Conservation (phyloP, 2,113 vertebrate species). For the Cyanoramphus novaezelandiae region DNA sequence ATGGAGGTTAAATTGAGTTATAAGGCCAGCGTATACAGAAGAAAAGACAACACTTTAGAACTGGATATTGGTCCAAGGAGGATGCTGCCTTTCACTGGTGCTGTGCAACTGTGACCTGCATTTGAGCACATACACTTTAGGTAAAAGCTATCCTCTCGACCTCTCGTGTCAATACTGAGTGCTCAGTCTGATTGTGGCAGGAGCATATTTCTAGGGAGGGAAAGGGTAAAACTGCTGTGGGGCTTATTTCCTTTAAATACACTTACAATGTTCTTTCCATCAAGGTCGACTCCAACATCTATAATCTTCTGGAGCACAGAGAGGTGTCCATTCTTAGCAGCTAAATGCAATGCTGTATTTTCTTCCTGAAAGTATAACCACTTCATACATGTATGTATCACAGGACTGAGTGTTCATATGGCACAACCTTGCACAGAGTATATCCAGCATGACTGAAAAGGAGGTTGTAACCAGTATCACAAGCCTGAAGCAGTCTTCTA, state of each 20-base stretch:
- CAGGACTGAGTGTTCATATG: background rate
- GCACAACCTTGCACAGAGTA: background rate
- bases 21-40: slow-evolving; percentile 11
- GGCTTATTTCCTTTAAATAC: background rate
- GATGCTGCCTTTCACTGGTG: background rate
- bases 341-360: slow-evolving; percentile 85
- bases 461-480: background rate
- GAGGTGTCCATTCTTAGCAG: slow-evolving; percentile 78
- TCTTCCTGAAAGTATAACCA: slow-evolving; percentile 75
- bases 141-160: slow-evolving; percentile 2
- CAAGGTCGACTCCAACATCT: slow-evolving; percentile 74
- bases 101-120: background rate
- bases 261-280: slow-evolving; percentile 83
- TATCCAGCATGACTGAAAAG: background rate
- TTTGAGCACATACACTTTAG: background rate
- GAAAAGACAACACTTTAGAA: background rate
- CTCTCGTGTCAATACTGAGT: background rate
- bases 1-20: slow-evolving; percentile 14
- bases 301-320: slow-evolving; percentile 80
- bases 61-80: background rate
- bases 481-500: background rate
- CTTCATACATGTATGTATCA: background rate
- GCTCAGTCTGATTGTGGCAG: background rate
- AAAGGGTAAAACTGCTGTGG: background rate
- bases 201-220: background rate